Evolutionary conservation across 1,140 invertebrate species (phyloP).

Genomic region (Maconellicoccus hirsutus): DNA sequence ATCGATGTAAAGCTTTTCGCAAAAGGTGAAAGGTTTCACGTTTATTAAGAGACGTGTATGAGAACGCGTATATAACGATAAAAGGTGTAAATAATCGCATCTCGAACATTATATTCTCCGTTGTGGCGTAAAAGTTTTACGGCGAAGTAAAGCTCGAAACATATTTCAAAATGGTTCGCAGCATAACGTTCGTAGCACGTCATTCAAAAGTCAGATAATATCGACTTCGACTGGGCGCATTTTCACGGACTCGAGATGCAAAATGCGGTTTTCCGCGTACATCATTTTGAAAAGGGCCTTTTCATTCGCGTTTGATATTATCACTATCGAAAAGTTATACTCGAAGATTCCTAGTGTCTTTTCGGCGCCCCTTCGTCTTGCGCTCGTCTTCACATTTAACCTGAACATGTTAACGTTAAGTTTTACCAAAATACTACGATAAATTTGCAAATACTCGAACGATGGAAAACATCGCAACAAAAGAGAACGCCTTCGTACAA

Average conservation of each 20-base stretch:
- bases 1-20: no score
- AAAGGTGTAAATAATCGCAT: not conserved
- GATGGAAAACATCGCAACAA: not conserved
- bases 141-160: not conserved
- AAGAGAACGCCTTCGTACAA: not conserved
- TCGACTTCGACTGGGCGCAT: not conserved
- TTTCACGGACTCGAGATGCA: no score
- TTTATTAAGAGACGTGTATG: no score
- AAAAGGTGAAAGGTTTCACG: no score
- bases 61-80: no score
- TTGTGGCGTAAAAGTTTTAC: not conserved
- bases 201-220: slow-evolving; percentile 9
- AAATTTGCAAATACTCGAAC: not conserved
- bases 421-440: not conserved
- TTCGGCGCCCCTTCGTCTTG: not conserved
- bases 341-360: no score
- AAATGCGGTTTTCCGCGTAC: not conserved
- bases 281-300: not conserved
- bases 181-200: not conserved
- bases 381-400: not conserved
- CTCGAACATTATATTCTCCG: not conserved
- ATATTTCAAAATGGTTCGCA: not conserved
- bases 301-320: not conserved
- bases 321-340: not conserved
- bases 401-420: not conserved